Percentiles rank a stretch among this genome's conserved stretches.
Evolutionary conservation across 92 coral and sea anemone genomes (phyloP).

Genomic region (Epizoanthus fatuus): DNA sequence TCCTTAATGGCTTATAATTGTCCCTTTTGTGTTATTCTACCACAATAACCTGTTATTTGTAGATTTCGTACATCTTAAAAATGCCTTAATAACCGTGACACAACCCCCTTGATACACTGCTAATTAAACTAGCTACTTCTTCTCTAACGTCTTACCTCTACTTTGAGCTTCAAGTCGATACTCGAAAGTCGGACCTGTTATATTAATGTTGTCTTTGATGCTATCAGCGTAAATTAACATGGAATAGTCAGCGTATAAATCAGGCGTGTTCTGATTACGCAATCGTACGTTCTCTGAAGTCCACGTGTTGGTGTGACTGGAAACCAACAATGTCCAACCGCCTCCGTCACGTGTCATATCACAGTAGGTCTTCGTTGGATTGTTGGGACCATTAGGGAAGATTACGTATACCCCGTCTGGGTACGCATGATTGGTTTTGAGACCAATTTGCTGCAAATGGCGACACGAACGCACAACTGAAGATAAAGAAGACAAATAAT

Average conservation of each 20-base stretch:
- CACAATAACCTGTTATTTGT: too few relatives aligned
- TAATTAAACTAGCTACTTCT: neutral
- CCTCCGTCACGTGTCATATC: conserved; percentile 95
- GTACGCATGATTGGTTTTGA: conserved; percentile 31
- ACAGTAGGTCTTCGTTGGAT: conserved; percentile 72
- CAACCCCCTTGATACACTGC: too few relatives aligned
- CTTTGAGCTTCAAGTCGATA: conserved; percentile 87
- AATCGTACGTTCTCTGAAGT: conserved; percentile 55
- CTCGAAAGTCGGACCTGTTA: conserved; percentile 64
- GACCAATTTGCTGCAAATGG: conserved; percentile 60
- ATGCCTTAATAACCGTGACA: too few relatives aligned
- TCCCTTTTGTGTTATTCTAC: too few relatives aligned
- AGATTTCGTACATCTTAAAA: too few relatives aligned
- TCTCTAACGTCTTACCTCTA: conserved; percentile 56
- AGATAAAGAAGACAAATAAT: neutral
- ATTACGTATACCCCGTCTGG: conserved; percentile 85
- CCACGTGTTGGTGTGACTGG: conserved; percentile 86
- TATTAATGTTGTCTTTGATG: conserved; percentile 74
- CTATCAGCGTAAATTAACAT: conserved; percentile 75
- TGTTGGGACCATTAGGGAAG: conserved; percentile 63
- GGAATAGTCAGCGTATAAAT: conserved; percentile 67
- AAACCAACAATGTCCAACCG: conserved; percentile 90
- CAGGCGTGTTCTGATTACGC: conserved; percentile 64
- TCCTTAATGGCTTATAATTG: too few relatives aligned
- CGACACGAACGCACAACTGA: conserved; percentile 75